Percentiles rank a stretch among this genome's conserved stretches.
Evolutionary conservation across 2,888 invertebrate species (phyloP).

Genomic region (Anthophora plumipes): DNA sequence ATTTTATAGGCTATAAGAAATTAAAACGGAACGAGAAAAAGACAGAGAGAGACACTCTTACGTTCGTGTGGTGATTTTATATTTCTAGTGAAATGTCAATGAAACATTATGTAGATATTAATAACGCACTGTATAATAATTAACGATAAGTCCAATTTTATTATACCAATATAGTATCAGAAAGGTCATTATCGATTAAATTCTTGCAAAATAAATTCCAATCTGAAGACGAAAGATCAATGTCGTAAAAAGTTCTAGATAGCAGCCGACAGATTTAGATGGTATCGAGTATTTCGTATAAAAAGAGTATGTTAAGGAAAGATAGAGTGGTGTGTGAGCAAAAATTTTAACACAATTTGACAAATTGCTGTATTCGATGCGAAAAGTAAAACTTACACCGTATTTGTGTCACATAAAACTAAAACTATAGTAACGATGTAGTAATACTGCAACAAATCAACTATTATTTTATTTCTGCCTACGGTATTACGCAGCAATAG

Average conservation of each 20-base stretch:
- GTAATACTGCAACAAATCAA: no score
- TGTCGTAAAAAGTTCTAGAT: background rate
- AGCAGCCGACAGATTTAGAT: background rate
- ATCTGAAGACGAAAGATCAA: background rate
- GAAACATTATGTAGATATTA: background rate
- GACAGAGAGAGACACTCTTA: background rate
- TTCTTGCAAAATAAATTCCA: background rate
- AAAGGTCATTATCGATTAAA: background rate
- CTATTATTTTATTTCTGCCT: no score
- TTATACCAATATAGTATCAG: background rate
- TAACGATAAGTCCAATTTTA: background rate
- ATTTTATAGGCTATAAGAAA: background rate
- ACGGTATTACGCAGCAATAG: no score
- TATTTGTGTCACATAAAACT: background rate
- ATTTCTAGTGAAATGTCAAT: background rate
- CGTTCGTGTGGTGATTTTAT: background rate
- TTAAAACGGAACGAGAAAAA: background rate
- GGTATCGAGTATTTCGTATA: background rate
- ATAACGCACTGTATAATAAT: background rate
- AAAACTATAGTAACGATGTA: no score
- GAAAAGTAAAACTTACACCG: background rate
- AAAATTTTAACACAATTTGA: background rate
- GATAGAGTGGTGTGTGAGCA: background rate
- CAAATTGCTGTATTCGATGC: no score
- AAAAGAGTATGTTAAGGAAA: background rate